These are phyloP conservation scores for Tineola bisselliella DNA, from an alignment of 2,888 invertebrate genomes.

Conservation along the genomic window DNA sequence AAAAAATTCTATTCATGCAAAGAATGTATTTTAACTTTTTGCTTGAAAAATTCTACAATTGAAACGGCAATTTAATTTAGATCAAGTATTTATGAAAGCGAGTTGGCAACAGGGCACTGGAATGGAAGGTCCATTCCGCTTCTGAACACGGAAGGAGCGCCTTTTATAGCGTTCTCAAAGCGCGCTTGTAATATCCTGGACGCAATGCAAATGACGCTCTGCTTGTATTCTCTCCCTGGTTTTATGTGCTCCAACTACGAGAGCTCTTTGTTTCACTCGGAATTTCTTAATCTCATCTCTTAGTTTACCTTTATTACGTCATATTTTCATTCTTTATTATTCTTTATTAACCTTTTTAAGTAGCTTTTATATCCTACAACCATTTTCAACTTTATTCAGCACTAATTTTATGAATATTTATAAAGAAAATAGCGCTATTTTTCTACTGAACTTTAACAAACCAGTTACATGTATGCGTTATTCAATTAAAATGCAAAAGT, in stretches of 20 bases:
- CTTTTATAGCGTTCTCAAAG: conserved; percentile 17
- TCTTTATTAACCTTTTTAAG: neutral
- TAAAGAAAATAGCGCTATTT: no score
- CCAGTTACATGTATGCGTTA: neutral
- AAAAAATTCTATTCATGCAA: neutral
- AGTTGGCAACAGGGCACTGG: conserved; percentile 11
- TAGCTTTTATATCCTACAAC: neutral
- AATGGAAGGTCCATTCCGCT: conserved; percentile 7
- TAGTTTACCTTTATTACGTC: neutral
- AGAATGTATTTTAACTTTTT: neutral
- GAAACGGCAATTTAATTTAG: conserved; percentile 1
- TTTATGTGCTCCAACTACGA: neutral
- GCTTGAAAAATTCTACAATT: neutral
- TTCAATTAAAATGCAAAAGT: neutral
- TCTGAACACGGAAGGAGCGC: conserved; percentile 3
- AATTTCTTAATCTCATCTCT: conserved; percentile 8
- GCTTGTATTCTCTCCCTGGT: neutral
- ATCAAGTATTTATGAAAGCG: conserved; percentile 9
- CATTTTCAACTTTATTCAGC: neutral
- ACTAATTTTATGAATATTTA: neutral
- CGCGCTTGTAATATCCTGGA: conserved; percentile 34
- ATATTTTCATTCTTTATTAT: neutral
- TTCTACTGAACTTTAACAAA: no score
- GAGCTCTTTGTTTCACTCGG: conserved; percentile 9
- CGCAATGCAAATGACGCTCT: conserved; percentile 33